Percentiles rank a stretch among this genome's conserved stretches.
Conservation (phyloP, 1,140 invertebrate species). For the Gryllus bimaculatus region DNA sequence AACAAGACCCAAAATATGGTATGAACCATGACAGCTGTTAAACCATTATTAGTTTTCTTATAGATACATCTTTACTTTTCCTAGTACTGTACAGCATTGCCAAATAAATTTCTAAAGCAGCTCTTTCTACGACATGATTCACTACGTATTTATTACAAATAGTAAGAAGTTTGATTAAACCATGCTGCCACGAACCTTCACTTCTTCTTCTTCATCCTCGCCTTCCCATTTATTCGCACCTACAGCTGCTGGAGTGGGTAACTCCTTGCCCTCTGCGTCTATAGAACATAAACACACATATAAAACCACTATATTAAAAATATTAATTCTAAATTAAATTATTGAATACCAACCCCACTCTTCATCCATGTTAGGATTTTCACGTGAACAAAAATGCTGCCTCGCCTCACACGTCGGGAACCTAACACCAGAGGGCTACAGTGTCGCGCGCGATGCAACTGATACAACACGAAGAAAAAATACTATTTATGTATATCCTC, state of each 20-base stretch:
- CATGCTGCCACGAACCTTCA: slow-evolving; percentile 20
- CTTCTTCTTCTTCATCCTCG: slow-evolving; percentile 20
- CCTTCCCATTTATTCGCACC: slow-evolving; percentile 21
- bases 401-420: neutral
- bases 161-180: neutral
- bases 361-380: slow-evolving; percentile 19
- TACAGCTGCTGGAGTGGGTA: slow-evolving; percentile 11
- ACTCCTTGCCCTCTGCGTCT: slow-evolving; percentile 13
- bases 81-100: neutral
- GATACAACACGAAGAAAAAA: neutral
- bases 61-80: neutral
- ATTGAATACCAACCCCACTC: slow-evolving; percentile 20
- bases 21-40: neutral
- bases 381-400: slow-evolving; percentile 19
- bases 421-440: slow-evolving; percentile 11
- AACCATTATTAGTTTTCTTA: neutral
- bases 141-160: neutral
- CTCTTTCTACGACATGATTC: neutral
- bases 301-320: neutral
- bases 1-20: neutral
- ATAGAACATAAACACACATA: neutral
- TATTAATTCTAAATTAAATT: neutral
- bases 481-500: neutral
- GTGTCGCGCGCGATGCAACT: neutral
- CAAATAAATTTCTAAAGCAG: neutral